Evolutionary conservation across 2,888 invertebrate genomes (phyloP).

Genomic region (Coecobrya sp.): DNA sequence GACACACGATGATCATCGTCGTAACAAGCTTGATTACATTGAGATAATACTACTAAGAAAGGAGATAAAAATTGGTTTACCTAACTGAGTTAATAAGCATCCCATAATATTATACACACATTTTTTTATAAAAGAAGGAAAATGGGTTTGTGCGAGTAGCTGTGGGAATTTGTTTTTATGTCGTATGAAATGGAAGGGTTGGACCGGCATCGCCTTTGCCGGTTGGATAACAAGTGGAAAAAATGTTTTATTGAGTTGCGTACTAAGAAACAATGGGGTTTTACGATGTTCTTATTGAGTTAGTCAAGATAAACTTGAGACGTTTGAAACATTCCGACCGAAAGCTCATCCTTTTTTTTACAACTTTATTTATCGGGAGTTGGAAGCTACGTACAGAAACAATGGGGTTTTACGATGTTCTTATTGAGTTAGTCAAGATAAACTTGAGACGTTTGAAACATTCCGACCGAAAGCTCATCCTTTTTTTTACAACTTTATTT

Average conservation of each 20-base stretch:
- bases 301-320: too few species aligned
- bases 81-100: not conserved
- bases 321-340: too few species aligned
- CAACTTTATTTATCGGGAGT: not conserved
- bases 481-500: not conserved
- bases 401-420: not conserved
- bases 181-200: not conserved
- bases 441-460: too few species aligned
- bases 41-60: not conserved
- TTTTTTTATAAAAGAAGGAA: conserved; percentile 8
- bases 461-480: too few species aligned
- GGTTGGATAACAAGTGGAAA: too few species aligned
- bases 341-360: too few species aligned
- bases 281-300: not conserved
- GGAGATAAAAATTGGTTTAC: conserved; percentile 2
- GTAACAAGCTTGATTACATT: conserved; percentile 4
- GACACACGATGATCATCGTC: not conserved
- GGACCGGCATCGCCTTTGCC: not conserved
- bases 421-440: not conserved
- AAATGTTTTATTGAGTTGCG: not conserved
- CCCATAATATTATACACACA: too few species aligned
- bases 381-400: not conserved
- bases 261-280: not conserved
- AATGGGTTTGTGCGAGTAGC: not conserved
- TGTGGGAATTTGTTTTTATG: not conserved